A percentile compares a stretch with the other conserved stretches of the same genome.
phyloP scores from a whole-genome alignment of 2,888 invertebrate genomes.

The Amblyjoppa proteus region DNA sequence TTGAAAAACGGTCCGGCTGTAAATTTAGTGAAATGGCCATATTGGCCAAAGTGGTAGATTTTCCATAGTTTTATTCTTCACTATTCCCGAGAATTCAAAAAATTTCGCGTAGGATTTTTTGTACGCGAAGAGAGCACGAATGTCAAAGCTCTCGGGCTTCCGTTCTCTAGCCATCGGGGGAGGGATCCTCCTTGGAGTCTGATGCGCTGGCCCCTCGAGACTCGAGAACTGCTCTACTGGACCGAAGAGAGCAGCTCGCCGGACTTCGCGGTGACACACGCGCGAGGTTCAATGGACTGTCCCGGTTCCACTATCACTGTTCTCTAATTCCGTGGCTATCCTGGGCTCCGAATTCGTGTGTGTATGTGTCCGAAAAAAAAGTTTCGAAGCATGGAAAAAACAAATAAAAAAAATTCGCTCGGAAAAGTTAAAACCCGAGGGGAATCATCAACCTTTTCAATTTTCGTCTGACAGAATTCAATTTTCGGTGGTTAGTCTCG shows the following conservation, averaged over 20 bases:
- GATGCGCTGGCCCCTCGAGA: constrained; percentile 30
- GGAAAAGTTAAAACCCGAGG: not conserved
- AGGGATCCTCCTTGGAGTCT: not conserved
- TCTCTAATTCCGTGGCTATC: not conserved
- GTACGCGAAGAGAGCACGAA: constrained; percentile 46
- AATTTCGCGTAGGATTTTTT: constrained; percentile 35
- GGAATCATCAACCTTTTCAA: not conserved
- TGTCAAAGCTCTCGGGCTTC: constrained; percentile 22
- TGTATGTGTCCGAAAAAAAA: constrained; percentile 81
- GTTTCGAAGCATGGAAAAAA: not conserved
- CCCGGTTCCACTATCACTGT: constrained; percentile 2
- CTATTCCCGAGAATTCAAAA: constrained; percentile 6
- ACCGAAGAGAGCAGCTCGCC: constrained; percentile 35
- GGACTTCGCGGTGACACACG: constrained; percentile 43
- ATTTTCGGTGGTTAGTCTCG: not conserved
- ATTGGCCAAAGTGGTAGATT: not conserved
- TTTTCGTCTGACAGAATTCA: not conserved
- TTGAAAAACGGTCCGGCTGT: too few relatives aligned
- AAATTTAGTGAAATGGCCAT: too few relatives aligned
- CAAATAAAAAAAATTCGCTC: not conserved
- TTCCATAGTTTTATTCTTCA: not conserved
- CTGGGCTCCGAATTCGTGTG: constrained; percentile 79
- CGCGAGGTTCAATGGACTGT: constrained; percentile 49
- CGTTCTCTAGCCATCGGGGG: not conserved
- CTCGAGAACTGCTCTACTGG: constrained; percentile 39